Conservation (phyloP, 1,140 invertebrate species). For the Whitmania pigra region DNA sequence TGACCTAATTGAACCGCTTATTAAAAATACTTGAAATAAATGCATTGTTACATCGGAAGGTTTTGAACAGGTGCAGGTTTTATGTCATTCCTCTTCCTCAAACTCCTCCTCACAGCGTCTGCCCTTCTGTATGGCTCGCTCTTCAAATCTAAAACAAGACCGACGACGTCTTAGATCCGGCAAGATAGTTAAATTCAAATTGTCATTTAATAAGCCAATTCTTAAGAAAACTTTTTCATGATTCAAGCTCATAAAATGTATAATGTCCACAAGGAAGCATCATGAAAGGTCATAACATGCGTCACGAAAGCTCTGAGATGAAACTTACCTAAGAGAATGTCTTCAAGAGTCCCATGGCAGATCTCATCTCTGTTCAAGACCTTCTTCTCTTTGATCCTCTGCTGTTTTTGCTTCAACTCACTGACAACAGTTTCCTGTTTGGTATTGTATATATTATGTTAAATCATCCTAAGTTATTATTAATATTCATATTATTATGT, state of each 20-base stretch:
- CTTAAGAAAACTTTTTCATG: not conserved
- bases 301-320: not conserved
- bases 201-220: not conserved
- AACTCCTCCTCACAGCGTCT: constrained; percentile 81
- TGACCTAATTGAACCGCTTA: no score
- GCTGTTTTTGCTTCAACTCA: constrained; percentile 73
- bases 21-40: no score
- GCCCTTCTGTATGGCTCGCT: constrained; percentile 87
- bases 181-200: not conserved
- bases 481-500: not conserved
- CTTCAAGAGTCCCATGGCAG: constrained; percentile 89
- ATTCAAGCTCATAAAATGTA: not conserved
- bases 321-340: constrained; percentile 66
- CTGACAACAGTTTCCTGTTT: constrained; percentile 82
- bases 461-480: no score
- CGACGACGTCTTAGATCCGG: not conserved
- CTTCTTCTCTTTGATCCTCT: constrained; percentile 82
- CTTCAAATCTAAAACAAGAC: constrained; percentile 53
- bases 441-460: no score
- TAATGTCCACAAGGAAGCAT: not conserved
- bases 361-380: constrained; percentile 87
- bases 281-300: not conserved
- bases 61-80: not conserved
- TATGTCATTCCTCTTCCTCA: constrained; percentile 39
- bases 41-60: no score